Conservation (phyloP, 2,888 invertebrate species). For the Mactromeris polynyma region DNA sequence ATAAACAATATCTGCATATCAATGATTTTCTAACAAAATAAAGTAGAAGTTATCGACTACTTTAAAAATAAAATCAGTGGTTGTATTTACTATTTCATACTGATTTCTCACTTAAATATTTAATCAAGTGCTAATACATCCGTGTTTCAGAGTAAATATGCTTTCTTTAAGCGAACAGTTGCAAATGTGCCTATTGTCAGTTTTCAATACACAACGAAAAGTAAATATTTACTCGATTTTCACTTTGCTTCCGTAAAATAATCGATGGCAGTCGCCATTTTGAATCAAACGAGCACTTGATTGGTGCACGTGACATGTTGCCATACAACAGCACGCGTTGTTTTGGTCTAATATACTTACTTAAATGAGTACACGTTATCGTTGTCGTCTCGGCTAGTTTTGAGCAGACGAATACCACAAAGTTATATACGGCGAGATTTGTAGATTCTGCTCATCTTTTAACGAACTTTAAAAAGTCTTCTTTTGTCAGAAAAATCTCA, state of each 20-base stretch:
- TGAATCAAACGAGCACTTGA: slow-evolving; percentile 60
- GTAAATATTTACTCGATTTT: slow-evolving; percentile 40
- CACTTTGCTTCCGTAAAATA: slow-evolving; percentile 5
- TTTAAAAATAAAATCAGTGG: background rate
- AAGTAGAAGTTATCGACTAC: background rate
- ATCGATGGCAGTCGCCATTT: slow-evolving; percentile 68
- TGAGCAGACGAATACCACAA: no score
- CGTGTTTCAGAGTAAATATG: background rate
- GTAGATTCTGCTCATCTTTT: no score
- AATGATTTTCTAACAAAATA: background rate
- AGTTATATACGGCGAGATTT: no score
- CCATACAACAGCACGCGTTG: slow-evolving; percentile 69
- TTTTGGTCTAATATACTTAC: slow-evolving; percentile 13
- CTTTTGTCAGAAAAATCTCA: no score
- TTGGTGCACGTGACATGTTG: slow-evolving; percentile 72
- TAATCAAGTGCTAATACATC: background rate
- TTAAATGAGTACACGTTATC: background rate
- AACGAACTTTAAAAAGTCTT: no score
- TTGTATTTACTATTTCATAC: background rate
- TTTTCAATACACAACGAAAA: background rate
- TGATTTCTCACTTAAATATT: slow-evolving; percentile 9
- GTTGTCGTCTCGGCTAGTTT: slow-evolving; percentile 14
- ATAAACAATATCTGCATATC: background rate
- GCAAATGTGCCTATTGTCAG: background rate
- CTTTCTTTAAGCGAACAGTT: background rate